Conservation (phyloP, 2,888 invertebrate species). For the Danaus chrysippus region DNA sequence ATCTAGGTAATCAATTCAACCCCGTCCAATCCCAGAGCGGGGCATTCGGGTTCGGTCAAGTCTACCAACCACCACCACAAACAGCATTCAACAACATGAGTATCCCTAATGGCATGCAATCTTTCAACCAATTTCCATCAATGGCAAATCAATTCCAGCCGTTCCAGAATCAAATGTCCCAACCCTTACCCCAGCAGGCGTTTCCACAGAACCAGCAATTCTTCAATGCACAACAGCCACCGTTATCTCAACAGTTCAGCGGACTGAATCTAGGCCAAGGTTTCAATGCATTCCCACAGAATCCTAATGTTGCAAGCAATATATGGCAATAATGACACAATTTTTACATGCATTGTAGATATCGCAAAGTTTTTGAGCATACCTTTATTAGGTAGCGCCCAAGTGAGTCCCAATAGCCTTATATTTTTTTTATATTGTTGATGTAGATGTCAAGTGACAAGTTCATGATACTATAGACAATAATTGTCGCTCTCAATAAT, state of each 20-base stretch:
- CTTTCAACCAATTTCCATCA: slow-evolving; percentile 57
- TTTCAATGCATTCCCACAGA: slow-evolving; percentile 61
- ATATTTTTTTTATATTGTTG: slow-evolving; percentile 12
- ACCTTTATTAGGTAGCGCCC: slow-evolving; percentile 8
- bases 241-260: slow-evolving; percentile 61
- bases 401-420: slow-evolving; percentile 15
- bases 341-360: slow-evolving; percentile 24
- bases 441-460: not conserved
- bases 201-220: slow-evolving; percentile 43
- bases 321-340: slow-evolving; percentile 59
- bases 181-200: slow-evolving; percentile 34
- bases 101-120: slow-evolving; percentile 40
- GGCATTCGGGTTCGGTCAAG: slow-evolving; percentile 31
- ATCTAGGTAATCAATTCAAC: slow-evolving; percentile 43
- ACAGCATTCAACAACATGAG: slow-evolving; percentile 33
- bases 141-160: slow-evolving; percentile 50
- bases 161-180: slow-evolving; percentile 33
- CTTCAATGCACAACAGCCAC: slow-evolving; percentile 35
- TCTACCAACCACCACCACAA: slow-evolving; percentile 28
- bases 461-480: slow-evolving; percentile 18
- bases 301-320: slow-evolving; percentile 66
- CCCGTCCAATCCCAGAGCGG: slow-evolving; percentile 30
- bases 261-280: slow-evolving; percentile 62
- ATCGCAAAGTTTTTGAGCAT: slow-evolving; percentile 12
- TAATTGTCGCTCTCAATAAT: slow-evolving; percentile 13